Conservation (phyloP, 2,113 vertebrate species). For the Candoia aspera region DNA sequence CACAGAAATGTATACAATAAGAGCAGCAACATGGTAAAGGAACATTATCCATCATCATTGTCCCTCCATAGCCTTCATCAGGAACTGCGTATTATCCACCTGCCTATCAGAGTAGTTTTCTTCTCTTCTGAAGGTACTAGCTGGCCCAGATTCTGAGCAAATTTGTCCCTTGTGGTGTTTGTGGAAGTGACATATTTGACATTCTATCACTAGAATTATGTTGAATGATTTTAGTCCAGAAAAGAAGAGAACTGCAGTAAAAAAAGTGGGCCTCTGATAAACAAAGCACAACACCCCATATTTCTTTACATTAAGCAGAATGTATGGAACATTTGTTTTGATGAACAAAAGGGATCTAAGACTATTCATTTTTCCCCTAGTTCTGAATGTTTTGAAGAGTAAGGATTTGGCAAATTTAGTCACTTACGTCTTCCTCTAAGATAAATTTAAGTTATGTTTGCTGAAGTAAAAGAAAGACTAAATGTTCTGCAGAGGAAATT, state of each 20-base stretch:
- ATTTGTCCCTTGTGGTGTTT: background rate
- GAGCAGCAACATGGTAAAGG: background rate
- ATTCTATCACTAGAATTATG: background rate
- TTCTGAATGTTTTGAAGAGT: slow-evolving; percentile 40
- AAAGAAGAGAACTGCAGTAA: background rate
- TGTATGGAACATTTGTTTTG: background rate
- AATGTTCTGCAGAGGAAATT: slow-evolving; percentile 28
- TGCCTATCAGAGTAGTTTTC: background rate
- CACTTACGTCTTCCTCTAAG: slow-evolving; percentile 34
- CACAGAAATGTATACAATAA: background rate
- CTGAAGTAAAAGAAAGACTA: slow-evolving; percentile 35
- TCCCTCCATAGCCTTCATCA: background rate
- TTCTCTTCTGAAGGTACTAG: background rate
- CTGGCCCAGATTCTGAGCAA: background rate
- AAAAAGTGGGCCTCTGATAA: background rate
- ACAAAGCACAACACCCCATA: background rate
- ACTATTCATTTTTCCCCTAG: slow-evolving; percentile 24
- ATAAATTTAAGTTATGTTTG: slow-evolving; percentile 31
- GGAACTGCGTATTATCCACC: background rate
- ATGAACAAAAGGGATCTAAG: slow-evolving; percentile 11
- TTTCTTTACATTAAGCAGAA: background rate
- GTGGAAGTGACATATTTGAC: background rate
- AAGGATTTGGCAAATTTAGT: slow-evolving; percentile 40
- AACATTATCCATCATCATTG: background rate
- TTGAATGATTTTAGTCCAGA: background rate